Base-by-base conservation (phyloP, 2,113 vertebrate species). In the Struthidea cinerea region DNA sequence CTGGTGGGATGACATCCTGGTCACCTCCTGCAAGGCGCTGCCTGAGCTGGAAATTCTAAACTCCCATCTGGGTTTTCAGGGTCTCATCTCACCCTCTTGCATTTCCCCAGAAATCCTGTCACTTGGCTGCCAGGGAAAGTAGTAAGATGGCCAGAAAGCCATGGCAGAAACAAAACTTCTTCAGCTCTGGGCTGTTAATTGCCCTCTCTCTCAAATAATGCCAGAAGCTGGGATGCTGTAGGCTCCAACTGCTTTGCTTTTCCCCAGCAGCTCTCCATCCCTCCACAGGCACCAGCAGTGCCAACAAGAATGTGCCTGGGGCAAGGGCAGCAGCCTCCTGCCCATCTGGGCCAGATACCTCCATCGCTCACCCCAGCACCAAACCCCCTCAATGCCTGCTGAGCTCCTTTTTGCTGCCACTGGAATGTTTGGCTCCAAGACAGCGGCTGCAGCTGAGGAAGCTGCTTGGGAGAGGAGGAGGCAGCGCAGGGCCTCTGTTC, bases 371-470 rank as follows among this genome's bases (percentile, higher is more conserved):
- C n/a, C 26, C 20, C 3, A 46, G 64, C 9, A 4, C 57, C 35
- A 47, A 53, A 89, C 24, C 44, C 44, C 85, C 33, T 7, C 9
- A 3, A 15, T 0, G 50, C n/a, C 67, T 32, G 49, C 63, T 30
- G 3, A 8, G 9, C 47, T 80, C 26, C 27, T 55, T 13, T 9
- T 6, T n/a, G 5, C 28, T 46, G 64, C 52, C 27, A 1, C 14
- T 16, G 75, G 5, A 35, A 16, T 0, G 10, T 39, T 49, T 0
- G 0, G 39, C 47, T 68, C 28, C 0, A 4, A n/a, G 67, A 19
- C 33, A 8, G 16, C 1, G 1, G 27, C 56, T 41, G n/a, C 57
- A 53, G 44, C 1, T n/a, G n/a, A n/a, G n/a, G n/a, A n/a, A n/a
- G n/a, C n/a, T n/a, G n/a, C n/a, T n/a, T n/a, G 0, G 75, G 37